phyloP scores from a whole-genome alignment of 2,888 invertebrate species.

The Hydrotaea cyrtoneurina region DNA sequence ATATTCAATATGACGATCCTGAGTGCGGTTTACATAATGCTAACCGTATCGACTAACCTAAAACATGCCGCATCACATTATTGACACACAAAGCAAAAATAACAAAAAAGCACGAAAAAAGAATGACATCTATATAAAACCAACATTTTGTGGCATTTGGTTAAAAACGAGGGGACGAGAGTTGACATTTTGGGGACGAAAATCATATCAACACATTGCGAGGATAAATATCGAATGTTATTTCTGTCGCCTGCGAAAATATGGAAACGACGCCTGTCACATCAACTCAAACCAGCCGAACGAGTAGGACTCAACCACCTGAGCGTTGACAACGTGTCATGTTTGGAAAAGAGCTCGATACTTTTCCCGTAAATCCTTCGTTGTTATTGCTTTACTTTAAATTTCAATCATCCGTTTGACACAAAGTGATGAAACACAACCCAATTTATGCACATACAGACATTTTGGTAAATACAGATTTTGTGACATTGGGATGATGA shows the following conservation, averaged over 20 bases:
- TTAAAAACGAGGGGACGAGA: conserved; percentile 5
- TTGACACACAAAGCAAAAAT: conserved; percentile 33
- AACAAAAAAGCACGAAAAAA: neutral
- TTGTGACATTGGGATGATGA: neutral
- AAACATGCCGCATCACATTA: conserved; percentile 41
- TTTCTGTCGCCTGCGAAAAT: neutral
- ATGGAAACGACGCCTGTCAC: conserved; percentile 21
- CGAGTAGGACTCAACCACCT: conserved; percentile 1
- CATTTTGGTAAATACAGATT: neutral
- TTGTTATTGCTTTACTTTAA: conserved; percentile 3
- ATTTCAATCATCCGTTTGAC: neutral
- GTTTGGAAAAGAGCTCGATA: neutral
- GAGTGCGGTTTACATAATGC: conserved; percentile 1
- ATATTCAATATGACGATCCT: too few relatives aligned
- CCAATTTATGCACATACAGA: too few relatives aligned
- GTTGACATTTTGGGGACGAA: conserved; percentile 17
- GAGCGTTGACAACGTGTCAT: conserved; percentile 20
- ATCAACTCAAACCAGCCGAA: conserved; percentile 8
- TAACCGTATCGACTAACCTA: conserved; percentile 14
- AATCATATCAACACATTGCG: conserved; percentile 2
- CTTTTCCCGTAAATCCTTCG: conserved; percentile 1
- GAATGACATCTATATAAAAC: conserved; percentile 4
- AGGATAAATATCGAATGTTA: neutral
- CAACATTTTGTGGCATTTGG: conserved; percentile 40
- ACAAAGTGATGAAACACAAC: neutral